phyloP scores from a whole-genome alignment of 2,113 vertebrate genomes.

The Hemiprocne comata region DNA sequence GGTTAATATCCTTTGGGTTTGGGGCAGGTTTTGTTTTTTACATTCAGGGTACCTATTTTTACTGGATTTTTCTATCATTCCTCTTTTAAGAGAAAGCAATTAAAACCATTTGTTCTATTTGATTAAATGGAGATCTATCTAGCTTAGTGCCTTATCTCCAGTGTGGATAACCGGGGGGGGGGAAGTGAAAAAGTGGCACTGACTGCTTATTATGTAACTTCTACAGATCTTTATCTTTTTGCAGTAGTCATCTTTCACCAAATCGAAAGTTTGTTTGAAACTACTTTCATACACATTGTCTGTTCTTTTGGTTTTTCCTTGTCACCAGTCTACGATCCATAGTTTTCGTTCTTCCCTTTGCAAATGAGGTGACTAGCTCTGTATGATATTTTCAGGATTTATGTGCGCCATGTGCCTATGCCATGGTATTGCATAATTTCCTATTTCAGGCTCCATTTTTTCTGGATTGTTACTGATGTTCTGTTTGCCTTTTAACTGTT shows the following conservation, averaged over 20 bases:
- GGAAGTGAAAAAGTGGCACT: no score
- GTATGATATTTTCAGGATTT: background rate
- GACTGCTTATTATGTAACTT: background rate
- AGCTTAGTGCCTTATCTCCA: background rate
- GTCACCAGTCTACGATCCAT: background rate
- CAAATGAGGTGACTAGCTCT: background rate
- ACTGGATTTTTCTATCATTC: background rate
- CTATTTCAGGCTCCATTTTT: background rate
- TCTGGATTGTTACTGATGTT: background rate
- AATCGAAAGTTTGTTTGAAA: background rate
- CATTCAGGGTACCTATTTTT: background rate
- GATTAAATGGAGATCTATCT: background rate
- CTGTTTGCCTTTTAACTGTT: background rate
- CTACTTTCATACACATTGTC: accelerated
- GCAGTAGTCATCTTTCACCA: background rate
- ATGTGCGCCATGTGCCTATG: background rate
- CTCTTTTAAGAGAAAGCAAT: background rate
- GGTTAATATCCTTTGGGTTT: background rate
- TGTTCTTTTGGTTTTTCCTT: background rate
- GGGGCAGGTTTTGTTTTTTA: background rate
- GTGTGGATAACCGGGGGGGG: no score
- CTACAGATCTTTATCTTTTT: background rate
- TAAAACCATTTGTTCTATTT: background rate
- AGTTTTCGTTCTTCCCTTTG: background rate
- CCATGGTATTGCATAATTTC: background rate